phyloP scores from a whole-genome alignment of 2,797 vertebrate species.

The Acanthurus tractus region DNA sequence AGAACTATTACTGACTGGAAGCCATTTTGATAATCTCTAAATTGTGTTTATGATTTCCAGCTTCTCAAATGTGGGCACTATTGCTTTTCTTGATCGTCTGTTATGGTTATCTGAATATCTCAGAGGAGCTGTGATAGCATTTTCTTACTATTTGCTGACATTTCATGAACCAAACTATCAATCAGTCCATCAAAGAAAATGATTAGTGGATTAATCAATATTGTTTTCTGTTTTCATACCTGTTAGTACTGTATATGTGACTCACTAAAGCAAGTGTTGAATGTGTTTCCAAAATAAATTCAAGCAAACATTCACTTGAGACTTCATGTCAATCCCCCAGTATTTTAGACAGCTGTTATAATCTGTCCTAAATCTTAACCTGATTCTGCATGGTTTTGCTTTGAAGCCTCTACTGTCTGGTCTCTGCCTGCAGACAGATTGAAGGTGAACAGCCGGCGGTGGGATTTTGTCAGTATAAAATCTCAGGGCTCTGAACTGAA shows the following conservation, averaged over 20 bases:
- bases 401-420: constrained; percentile 15
- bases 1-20: too few relatives aligned
- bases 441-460: constrained; percentile 47
- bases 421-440: constrained; percentile 33
- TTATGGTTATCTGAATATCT: too few relatives aligned
- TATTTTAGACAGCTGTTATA: neutral
- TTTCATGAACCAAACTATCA: too few relatives aligned
- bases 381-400: neutral
- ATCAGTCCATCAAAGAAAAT: neutral
- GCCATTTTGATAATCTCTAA: too few relatives aligned
- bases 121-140: too few relatives aligned
- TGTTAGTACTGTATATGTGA: neutral
- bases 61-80: too few relatives aligned
- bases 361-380: neutral
- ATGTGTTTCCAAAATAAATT: neutral
- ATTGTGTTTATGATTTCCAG: too few relatives aligned
- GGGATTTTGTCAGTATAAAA: constrained; percentile 45
- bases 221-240: neutral
- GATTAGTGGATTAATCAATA: neutral
- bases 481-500: constrained; percentile 19
- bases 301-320: neutral
- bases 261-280: neutral
- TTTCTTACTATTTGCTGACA: too few relatives aligned
- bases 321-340: neutral
- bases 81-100: neutral